Evolutionary conservation across 2,797 vertebrate genomes (phyloP).

Genomic region (Coracias cyanogaster): DNA sequence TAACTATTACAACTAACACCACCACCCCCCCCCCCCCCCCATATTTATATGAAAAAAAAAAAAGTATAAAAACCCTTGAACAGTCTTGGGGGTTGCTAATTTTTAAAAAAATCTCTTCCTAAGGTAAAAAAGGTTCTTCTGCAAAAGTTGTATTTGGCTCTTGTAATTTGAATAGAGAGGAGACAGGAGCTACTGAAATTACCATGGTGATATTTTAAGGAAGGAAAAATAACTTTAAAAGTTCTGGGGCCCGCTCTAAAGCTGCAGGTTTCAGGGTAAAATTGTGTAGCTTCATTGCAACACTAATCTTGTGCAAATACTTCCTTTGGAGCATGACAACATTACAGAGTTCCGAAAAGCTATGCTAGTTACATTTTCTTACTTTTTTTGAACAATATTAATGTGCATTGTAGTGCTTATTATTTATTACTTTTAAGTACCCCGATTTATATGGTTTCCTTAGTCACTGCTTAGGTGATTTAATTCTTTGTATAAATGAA

Average conservation of each 20-base stretch:
- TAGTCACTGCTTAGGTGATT: not conserved
- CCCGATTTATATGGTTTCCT: not conserved
- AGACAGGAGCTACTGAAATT: constrained; percentile 60
- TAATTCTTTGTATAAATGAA: not conserved
- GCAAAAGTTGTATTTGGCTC: not conserved
- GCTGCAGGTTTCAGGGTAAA: constrained; percentile 26
- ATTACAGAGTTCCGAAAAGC: not conserved
- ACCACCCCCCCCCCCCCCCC: no score
- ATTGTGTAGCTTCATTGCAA: not conserved
- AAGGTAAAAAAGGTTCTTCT: not conserved
- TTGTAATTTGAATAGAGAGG: constrained; percentile 49
- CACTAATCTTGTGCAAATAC: not conserved
- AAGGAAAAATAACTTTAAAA: constrained; percentile 43
- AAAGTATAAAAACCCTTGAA: not conserved
- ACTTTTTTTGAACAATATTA: not conserved
- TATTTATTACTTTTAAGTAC: not conserved
- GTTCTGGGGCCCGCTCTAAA: not conserved
- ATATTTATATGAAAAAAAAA: not conserved
- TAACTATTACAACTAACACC: not conserved
- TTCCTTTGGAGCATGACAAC: constrained; percentile 8
- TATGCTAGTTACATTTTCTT: not conserved
- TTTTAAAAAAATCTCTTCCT: not conserved
- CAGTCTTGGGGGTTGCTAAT: not conserved
- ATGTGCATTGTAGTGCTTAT: not conserved
- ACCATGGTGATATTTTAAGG: constrained; percentile 46